These are phyloP conservation scores for Sparidentex hasta DNA, from an alignment of 2,797 vertebrate genomes.

Conservation along the genomic window DNA sequence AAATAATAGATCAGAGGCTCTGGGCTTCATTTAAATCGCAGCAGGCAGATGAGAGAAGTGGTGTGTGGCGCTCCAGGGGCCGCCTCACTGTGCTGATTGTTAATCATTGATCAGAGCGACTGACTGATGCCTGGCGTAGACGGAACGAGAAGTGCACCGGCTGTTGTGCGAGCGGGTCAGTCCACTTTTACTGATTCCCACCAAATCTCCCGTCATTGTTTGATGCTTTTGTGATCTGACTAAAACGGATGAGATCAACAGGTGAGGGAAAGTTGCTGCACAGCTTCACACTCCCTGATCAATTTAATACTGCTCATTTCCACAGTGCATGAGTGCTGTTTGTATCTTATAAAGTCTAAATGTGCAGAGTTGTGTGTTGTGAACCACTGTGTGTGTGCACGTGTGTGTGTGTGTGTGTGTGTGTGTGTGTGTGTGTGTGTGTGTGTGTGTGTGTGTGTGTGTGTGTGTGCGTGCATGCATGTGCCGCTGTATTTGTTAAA, in stretches of 20 bases:
- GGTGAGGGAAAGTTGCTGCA: slow-evolving; percentile 5
- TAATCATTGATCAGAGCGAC: slow-evolving; percentile 47
- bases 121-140: neutral
- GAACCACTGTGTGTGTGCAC: neutral
- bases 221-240: slow-evolving; percentile 2
- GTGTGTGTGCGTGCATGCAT: neutral
- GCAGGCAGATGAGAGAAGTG: slow-evolving; percentile 1
- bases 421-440: slow-evolving; percentile 2
- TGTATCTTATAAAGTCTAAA: neutral
- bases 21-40: slow-evolving; percentile 16
- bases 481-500: slow-evolving; percentile 26
- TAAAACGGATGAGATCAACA: slow-evolving; percentile 6
- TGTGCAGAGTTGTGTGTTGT: neutral
- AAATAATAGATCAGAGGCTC: slow-evolving; percentile 1
- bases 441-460: neutral
- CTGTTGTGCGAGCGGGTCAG: neutral
- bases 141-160: neutral
- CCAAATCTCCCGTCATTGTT: neutral
- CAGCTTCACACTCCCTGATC: neutral
- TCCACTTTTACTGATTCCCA: slow-evolving; percentile 1
- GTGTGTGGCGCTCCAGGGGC: neutral
- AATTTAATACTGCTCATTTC: neutral
- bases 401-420: neutral
- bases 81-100: slow-evolving; percentile 20
- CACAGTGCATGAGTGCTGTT: neutral